Percentiles rank a stretch among this genome's conserved stretches.
These are phyloP conservation scores for Cygnus atratus DNA, from an alignment of 2,113 vertebrate genomes.

Conservation along the genomic window DNA sequence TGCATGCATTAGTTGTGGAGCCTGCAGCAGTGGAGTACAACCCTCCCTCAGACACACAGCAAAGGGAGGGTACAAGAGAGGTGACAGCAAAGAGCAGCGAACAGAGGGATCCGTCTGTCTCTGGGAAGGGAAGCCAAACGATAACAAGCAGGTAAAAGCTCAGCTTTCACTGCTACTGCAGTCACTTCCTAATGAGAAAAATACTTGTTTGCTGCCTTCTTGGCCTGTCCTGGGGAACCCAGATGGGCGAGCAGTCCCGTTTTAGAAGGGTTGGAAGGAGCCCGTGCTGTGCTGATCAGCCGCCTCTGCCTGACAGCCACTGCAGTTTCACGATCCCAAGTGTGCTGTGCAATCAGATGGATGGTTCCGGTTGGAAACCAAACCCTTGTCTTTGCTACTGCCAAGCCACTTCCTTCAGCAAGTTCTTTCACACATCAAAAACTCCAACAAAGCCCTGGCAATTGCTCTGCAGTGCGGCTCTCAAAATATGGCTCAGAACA, in stretches of 20 bases:
- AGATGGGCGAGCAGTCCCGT: background rate
- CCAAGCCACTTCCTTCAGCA: slow-evolving; percentile 20
- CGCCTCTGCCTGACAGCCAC: background rate
- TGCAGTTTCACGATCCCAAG: background rate
- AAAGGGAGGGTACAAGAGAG: background rate
- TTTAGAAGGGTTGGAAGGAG: background rate
- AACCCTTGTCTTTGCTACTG: background rate
- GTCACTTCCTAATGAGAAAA: background rate
- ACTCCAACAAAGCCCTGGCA: background rate
- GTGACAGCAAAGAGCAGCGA: background rate
- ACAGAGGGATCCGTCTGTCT: background rate
- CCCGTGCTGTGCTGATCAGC: background rate
- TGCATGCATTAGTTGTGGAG: rapidly evolving
- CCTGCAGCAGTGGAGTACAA: rapidly evolving
- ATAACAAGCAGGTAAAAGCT: background rate
- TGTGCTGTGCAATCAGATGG: background rate
- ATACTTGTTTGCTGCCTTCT: background rate
- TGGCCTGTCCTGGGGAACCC: background rate
- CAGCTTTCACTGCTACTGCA: background rate
- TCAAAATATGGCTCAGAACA: background rate
- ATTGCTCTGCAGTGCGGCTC: background rate
- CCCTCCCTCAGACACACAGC: background rate
- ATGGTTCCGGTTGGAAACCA: background rate
- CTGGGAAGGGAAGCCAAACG: background rate
- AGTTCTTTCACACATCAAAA: background rate